Base-by-base conservation (phyloP, 2,888 invertebrate species). In the Drosophila neoperkinsi region DNA sequence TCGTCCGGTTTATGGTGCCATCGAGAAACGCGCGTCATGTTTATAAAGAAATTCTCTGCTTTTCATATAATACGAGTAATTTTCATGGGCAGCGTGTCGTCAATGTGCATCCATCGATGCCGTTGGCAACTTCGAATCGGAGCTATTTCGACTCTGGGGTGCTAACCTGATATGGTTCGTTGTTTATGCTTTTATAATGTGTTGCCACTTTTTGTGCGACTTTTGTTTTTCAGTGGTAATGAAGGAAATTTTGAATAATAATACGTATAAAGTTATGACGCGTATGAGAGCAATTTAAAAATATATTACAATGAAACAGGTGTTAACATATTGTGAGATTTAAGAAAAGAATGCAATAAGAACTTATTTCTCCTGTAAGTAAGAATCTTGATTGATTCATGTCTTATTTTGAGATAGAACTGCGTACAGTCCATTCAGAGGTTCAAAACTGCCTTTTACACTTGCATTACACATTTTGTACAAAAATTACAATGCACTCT, bases 1-100 rank as follows among this genome's bases (percentile, higher is more conserved):
- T 85, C 86, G 88, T 57, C 71, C 84, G 72, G 74, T 88, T 85
- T 82, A 86, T 85, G 84, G 88, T 88, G 85, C 76, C 78, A 79
- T 79, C 79, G 56, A 55, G 57, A 38, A 56, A 43, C 52, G 55
- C 64, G 61, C 72, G 61, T 82, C 88, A 88, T 86, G 86, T 82
- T 88, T 86, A 80, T 86, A 81, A 76, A 79, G 85, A 84, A 84
- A 73, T 79, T 79, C 88, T 66, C 71, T 53, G 78, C 74, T 61
- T 34, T 60, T 81, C 78, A 69, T 36, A 67, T 82, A 84, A 87
- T 84, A 82, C 56, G 55, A 51, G 78, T 77, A 74, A 87, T 84
- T 84, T 84, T 80, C 68, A 38, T 59, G 66, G 82, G 65, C 84
- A 74, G 71, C 74, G 71, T 81, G 82, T 79, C 79, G 74, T 74